Evolutionary conservation across 2,797 vertebrate genomes (phyloP).

Genomic region (Helostoma temminkii): DNA sequence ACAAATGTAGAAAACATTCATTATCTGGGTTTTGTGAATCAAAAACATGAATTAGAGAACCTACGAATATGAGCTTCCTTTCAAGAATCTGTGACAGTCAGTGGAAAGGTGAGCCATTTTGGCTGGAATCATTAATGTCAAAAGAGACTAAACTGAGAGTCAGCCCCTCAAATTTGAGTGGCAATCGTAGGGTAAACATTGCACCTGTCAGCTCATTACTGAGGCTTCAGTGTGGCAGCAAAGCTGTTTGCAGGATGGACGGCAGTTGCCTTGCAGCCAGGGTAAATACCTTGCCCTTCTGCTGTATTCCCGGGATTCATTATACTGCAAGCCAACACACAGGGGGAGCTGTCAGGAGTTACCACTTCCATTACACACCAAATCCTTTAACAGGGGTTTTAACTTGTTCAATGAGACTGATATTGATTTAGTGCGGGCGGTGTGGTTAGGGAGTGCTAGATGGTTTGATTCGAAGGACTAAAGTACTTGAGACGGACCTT

Average conservation of each 20-base stretch:
- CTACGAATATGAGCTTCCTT: constrained; percentile 17
- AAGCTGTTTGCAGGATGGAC: constrained; percentile 70
- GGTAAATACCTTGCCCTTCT: constrained; percentile 82
- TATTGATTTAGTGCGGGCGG: constrained; percentile 78
- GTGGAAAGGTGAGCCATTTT: constrained; percentile 51
- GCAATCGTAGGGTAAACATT: constrained; percentile 78
- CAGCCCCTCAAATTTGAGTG: constrained; percentile 72
- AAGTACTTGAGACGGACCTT: constrained; percentile 43
- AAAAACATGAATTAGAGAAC: constrained; percentile 15
- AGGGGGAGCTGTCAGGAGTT: constrained; percentile 76
- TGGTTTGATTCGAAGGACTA: constrained; percentile 59
- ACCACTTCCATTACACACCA: constrained; percentile 73
- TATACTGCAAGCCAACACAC: constrained; percentile 67
- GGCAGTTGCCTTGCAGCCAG: constrained; percentile 68
- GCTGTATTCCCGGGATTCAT: constrained; percentile 78
- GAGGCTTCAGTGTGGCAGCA: constrained; percentile 69
- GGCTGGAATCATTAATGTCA: constrained; percentile 72
- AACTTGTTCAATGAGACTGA: constrained; percentile 79
- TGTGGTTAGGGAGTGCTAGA: constrained; percentile 47
- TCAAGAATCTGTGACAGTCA: constrained; percentile 52
- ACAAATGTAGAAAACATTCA: constrained; percentile 1
- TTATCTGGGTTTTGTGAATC: constrained; percentile 8
- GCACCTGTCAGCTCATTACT: constrained; percentile 85
- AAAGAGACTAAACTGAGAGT: constrained; percentile 54
- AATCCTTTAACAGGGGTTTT: constrained; percentile 79